These are phyloP conservation scores for Grammomys surdaster DNA, from an alignment of 2,113 vertebrate genomes.

Conservation along the genomic window DNA sequence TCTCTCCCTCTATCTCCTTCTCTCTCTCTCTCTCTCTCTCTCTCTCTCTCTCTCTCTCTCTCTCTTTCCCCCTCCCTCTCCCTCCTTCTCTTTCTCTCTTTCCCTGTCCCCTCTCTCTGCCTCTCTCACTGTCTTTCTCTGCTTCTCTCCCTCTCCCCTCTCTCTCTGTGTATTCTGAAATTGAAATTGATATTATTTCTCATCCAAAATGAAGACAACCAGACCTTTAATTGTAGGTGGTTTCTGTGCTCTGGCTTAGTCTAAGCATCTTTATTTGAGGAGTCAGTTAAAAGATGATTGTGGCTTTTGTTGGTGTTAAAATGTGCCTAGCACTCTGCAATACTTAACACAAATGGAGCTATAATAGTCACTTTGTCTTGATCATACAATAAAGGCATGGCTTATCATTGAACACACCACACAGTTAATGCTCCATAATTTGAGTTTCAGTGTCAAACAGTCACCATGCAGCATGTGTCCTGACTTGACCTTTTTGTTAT, in stretches of 20 bases:
- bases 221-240: background rate
- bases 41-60: too few relatives aligned
- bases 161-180: background rate
- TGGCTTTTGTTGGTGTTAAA: constrained; percentile 41
- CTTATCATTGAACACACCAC: constrained; percentile 7
- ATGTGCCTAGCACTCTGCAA: constrained; percentile 51
- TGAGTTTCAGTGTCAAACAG: constrained; percentile 15
- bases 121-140: too few relatives aligned
- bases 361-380: constrained; percentile 50
- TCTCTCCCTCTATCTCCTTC: too few relatives aligned
- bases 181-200: constrained; percentile 22
- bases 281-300: background rate
- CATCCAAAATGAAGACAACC: background rate
- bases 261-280: constrained; percentile 31
- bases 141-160: too few relatives aligned
- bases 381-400: background rate
- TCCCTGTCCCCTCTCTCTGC: too few relatives aligned
- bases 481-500: constrained; percentile 67
- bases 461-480: constrained; percentile 55
- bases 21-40: too few relatives aligned
- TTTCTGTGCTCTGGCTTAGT: background rate
- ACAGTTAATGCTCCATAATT: constrained; percentile 46
- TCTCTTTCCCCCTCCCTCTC: too few relatives aligned
- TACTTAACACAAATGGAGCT: constrained; percentile 12
- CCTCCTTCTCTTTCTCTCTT: too few relatives aligned